Evolutionary conservation across 2,113 vertebrate genomes (phyloP), one percentile per base, ranked within the genome.

Genomic region (Malurus melanocephalus): DNA sequence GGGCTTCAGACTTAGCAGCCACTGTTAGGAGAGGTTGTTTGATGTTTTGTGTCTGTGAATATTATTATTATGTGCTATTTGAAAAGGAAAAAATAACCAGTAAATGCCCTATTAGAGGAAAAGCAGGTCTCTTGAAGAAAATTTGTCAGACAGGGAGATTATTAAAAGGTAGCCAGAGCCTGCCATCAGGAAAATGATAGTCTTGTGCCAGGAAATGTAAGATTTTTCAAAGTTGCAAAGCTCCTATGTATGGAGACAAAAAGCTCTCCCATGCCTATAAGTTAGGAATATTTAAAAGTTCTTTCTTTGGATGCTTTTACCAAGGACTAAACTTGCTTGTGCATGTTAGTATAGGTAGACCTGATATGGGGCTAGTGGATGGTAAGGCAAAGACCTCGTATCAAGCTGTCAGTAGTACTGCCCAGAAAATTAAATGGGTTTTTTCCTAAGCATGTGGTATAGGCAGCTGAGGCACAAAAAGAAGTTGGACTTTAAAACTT

Each of bases 61-160:
- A 93, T 93, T 94, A 90, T 94, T 93, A 94, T 95, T 92, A 94
- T 74, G 77, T 73, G 88, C 78, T 94, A 90, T 92, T 95, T 94
- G 86, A 80, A 88, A 88, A 93, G 55, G 57, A 45, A 81, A 93
- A 93, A 85, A 88, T 80, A 88, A 73, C 80, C 74, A 48, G 43
- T 95, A 94, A 93, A 66, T 94, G 88, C 80, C 8, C 59, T 90
- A 93, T 94, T 94, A 95, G 80, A 81, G 86, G 56, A 90, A 90
- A 74, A 76, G 55, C 71, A 79, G 64, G 21, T 75, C 80, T 90
- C 94, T 91, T 82, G 90, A 92, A 92, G 90, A 88, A 95, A 91
- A 93, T 93, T 76, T 94, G 72, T 91, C 85, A 88, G 78, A 87
- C 2, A 4, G 69, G 30, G 38, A 81, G 20, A 80, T 92, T 94